Percentiles rank a stretch among this genome's conserved stretches.
Evolutionary conservation across 2,888 invertebrate genomes (phyloP).

Genomic region (Psylliodes chrysocephalus): DNA sequence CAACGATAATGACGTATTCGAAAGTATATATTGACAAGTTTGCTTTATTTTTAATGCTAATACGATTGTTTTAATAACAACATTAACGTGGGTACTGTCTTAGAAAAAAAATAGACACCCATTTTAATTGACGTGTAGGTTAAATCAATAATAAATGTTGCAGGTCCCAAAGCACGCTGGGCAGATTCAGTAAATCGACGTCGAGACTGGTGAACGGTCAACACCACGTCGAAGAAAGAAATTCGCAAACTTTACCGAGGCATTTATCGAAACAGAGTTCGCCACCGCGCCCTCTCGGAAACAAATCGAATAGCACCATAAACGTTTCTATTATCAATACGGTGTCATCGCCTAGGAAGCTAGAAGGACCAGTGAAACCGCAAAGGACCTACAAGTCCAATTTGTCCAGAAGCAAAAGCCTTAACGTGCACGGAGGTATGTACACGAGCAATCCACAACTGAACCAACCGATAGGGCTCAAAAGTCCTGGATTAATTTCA

Average conservation of each 20-base stretch:
- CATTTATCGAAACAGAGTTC: constrained; percentile 58
- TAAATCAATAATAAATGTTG: constrained; percentile 57
- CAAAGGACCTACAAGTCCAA: constrained; percentile 80
- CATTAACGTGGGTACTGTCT: constrained; percentile 26
- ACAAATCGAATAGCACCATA: constrained; percentile 71
- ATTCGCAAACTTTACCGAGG: constrained; percentile 82
- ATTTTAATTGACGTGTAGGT: constrained; percentile 15
- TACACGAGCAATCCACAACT: constrained; percentile 85
- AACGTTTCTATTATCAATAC: constrained; percentile 74
- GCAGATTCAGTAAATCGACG: constrained; percentile 85
- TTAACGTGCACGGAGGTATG: constrained; percentile 80
- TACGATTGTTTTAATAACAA: constrained; percentile 12
- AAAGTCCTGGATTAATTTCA: constrained; percentile 88
- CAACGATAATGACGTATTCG: constrained; percentile 20
- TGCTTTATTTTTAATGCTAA: constrained; percentile 30
- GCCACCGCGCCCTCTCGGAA: constrained; percentile 63
- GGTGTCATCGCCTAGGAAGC: constrained; percentile 58
- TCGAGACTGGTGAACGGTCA: constrained; percentile 73
- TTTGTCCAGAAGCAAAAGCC: constrained; percentile 84
- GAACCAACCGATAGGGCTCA: constrained; percentile 77
- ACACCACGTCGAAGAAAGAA: constrained; percentile 66
- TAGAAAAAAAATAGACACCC: constrained; percentile 1
- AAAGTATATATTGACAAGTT: constrained; percentile 19
- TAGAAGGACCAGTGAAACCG: constrained; percentile 78
- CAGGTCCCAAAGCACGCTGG: constrained; percentile 80